Base-by-base conservation (phyloP, 2,797 vertebrate genomes). In the Sciaenops ocellatus region DNA sequence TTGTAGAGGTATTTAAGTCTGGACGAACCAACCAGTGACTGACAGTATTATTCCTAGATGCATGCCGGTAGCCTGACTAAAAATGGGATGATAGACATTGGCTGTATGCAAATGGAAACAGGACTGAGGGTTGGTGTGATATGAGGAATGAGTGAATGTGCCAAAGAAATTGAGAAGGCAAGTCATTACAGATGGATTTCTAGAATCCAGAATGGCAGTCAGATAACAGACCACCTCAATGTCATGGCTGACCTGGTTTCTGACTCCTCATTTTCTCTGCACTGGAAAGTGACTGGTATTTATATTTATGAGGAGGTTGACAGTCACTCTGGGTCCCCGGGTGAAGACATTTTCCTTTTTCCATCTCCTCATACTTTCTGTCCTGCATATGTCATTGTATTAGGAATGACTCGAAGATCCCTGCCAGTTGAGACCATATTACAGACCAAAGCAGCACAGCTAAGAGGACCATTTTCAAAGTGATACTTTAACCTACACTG, bases 371-470 rank as follows among this genome's bases (percentile, higher is more conserved):
- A 68, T 50, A 63, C 56, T 78, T 87, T 85, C 72, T 67, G 50
- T 42, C 79, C 61, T 82, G 56, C 65, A 83, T 82, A 78, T 82
- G 66, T 84, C 82, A 63, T 76, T 80, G 62, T 62, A 67, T 85
- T 38, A 18, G 7, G 11, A 8, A 56, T 59, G 17, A 54, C 24
- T 55, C 42, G 30, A 82, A 61, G 2, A 73, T 66, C n/a, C 46
- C 56, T 82, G 59, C 74, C 41, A 76, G 71, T 30, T 51, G 69
- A 71, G 51, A 47, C 55, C 12, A 26, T 47, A 75, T 72, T 46
- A 65, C 26, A 73, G 30, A 70, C 34, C 68, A 70, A 76, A 65
- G 24, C 4, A 6, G 41, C 20, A 55, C 13, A 1, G 15, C 44
- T 17, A 22, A 60, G 47, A 77, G 26, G 47, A 69, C 28, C 10